Base-by-base conservation (phyloP, 2,113 vertebrate species). In the Anolis carolinensis region DNA sequence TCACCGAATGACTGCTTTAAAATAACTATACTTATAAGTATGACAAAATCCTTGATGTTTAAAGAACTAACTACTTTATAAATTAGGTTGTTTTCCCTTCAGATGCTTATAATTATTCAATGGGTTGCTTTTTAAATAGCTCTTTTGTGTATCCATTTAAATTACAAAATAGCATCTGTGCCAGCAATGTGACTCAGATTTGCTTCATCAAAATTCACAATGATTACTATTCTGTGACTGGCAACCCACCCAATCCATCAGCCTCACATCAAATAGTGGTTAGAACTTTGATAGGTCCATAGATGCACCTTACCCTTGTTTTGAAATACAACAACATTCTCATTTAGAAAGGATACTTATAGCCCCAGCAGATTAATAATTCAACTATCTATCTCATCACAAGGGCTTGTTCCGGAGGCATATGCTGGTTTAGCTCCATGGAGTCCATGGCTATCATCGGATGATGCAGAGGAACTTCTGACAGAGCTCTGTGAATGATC, bases 111-210 rank as follows among this genome's bases (percentile, higher is more conserved):
- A 44, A 44, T 81, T 48, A 81, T 67, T 52, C 20, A 74, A 85
- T 90, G 0, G 68, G 89, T 87, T 93, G 71, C 39, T 81, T 92
- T 82, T 89, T 94, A 77, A 92, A 93, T 78, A 76, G 78, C 68
- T 92, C 90, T 92, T 44, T 44, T 82, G 83, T 39, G 86, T 11
- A 85, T 32, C 82, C 80, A 90, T 89, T 86, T 93, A 92, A 93
- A 92, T 91, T 89, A 92, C 39, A 94, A 89, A 89, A 79, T 70
- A 87, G 72, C 89, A 90, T 93, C 92, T 82, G 89, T 87, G 91
- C 87, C 81, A 90, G 73, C 83, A 86, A 34, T 81, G 84, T 91
- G 83, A 88, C 79, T 90, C 36, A 14, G 55, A 87, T 50, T 63
- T 81, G 89, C 89, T 91, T 93, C 89, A 89, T 87, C 78, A 50